These are phyloP conservation scores for Pocillopora damicornis DNA, from an alignment of 64 coral and sea anemone species.

Conservation along the genomic window DNA sequence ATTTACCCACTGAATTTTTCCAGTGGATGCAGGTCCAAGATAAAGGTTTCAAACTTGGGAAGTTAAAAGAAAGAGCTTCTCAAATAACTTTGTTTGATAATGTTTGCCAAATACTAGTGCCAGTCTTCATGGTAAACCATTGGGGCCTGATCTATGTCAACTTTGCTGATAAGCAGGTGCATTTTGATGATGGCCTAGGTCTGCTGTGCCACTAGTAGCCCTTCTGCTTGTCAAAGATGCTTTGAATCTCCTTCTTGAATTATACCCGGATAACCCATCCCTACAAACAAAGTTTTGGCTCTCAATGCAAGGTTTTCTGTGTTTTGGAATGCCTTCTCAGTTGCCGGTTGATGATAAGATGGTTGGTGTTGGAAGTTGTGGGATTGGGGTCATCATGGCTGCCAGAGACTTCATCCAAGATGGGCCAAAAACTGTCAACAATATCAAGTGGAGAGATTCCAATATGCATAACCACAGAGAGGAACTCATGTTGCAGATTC, in stretches of 20 bases:
- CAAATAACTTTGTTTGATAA: slow-evolving; percentile 13
- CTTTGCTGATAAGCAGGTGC: slow-evolving; percentile 5
- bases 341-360: not conserved
- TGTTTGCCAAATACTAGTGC: slow-evolving; percentile 45
- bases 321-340: slow-evolving; percentile 53
- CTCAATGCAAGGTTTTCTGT: not conserved
- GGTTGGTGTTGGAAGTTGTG: slow-evolving; percentile 48
- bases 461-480: slow-evolving; percentile 36
- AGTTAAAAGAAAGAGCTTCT: slow-evolving; percentile 23
- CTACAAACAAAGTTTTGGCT: slow-evolving; percentile 30
- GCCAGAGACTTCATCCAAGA: slow-evolving; percentile 44
- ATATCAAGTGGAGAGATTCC: slow-evolving; percentile 34
- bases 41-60: slow-evolving; percentile 22
- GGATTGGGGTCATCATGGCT: slow-evolving; percentile 33
- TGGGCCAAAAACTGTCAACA: slow-evolving; percentile 3
- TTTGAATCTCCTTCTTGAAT: slow-evolving; percentile 6
- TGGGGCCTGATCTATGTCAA: slow-evolving; percentile 62
- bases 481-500: slow-evolving; percentile 49
- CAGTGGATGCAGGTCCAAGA: slow-evolving; percentile 44
- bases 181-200: slow-evolving; percentile 72
- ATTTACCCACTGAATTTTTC: slow-evolving; percentile 50
- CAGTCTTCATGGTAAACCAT: slow-evolving; percentile 58
- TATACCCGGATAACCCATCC: slow-evolving; percentile 1
- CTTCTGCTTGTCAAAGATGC: slow-evolving; percentile 18
- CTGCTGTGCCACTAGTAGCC: not conserved